Base-by-base conservation (phyloP, 2,888 invertebrate genomes). In the Chloroclysta siterata region DNA sequence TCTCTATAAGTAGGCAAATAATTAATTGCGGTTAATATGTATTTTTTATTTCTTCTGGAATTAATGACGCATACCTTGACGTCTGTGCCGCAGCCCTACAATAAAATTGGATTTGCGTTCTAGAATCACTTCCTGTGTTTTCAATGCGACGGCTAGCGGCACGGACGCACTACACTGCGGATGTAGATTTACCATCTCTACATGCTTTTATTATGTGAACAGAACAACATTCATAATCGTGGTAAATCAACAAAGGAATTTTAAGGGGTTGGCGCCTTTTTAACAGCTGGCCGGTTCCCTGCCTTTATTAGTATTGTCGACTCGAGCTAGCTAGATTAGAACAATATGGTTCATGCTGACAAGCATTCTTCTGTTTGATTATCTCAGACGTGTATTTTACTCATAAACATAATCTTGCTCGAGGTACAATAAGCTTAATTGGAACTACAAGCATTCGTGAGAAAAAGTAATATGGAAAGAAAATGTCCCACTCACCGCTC, bases 101-200 rank as follows among this genome's bases (percentile, higher is more conserved):
- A 71, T 74, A 70, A 75, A 75, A 78, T 76, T 73, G 74, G 78
- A 78, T 79, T 78, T 78, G 76, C 78, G 78, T 76, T 83, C 77
- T 79, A 79, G 77, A 79, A 75, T 74, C 74, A 81, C 84, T 84
- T 88, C 84, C 85, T 84, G 82, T 77, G 76, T 82, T 81, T 79
- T 78, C 75, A 79, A 79, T 78, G 73, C 62, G 72, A 67, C 53
- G 61, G 68, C 53, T 54, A 52, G 65, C 68, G 64, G 60, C 65
- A 65, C 68, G 61, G 59, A 60, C 57, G 63, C 60, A 60, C 57
- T 42, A 57, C 65, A 56, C 54, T 69, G 72, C 78, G 79, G 80
- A 81, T 78, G 78, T 74, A 53, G 46, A 56, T 51, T 57, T 54
- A 63, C 50, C 13, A 42, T 46, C 60, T 41, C 48, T 14, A 41